Evolutionary conservation across 2,888 invertebrate genomes (phyloP).

Genomic region (Hirtodrosophila confusa): DNA sequence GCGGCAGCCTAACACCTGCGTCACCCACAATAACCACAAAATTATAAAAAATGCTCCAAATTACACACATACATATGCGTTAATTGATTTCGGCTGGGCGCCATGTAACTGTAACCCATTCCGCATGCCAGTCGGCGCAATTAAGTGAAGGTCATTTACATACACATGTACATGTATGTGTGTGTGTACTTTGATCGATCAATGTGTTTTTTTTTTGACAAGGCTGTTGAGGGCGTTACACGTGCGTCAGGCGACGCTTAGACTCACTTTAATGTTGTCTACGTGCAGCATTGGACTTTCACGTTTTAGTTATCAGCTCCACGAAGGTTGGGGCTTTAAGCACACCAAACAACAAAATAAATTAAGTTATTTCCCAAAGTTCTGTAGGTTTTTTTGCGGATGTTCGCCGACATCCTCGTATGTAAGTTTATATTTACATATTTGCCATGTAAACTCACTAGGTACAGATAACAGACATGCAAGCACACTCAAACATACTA

Average conservation of each 20-base stretch:
- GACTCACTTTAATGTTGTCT: conserved; percentile 59
- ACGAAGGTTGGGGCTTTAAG: conserved; percentile 52
- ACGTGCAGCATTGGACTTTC: conserved; percentile 57
- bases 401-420: neutral
- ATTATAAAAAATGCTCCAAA: conserved; percentile 37
- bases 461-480: conserved; percentile 14
- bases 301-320: conserved; percentile 49
- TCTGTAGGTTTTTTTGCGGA: conserved; percentile 3
- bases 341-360: conserved; percentile 24
- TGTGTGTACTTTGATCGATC: conserved; percentile 55
- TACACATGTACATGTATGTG: conserved; percentile 1
- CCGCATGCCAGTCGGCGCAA: conserved; percentile 45
- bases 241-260: conserved; percentile 58
- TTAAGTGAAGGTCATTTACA: conserved; percentile 67
- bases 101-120: conserved; percentile 50
- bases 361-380: conserved; percentile 9
- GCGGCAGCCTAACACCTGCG: conserved; percentile 52
- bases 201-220: conserved; percentile 35
- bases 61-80: conserved; percentile 8
- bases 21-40: conserved; percentile 43
- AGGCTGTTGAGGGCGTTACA: conserved; percentile 59
- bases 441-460: neutral
- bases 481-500: neutral
- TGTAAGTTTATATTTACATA: neutral
- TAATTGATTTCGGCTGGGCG: conserved; percentile 24